Base-by-base conservation (phyloP, 2,888 invertebrate genomes). In the Cancer borealis region DNA sequence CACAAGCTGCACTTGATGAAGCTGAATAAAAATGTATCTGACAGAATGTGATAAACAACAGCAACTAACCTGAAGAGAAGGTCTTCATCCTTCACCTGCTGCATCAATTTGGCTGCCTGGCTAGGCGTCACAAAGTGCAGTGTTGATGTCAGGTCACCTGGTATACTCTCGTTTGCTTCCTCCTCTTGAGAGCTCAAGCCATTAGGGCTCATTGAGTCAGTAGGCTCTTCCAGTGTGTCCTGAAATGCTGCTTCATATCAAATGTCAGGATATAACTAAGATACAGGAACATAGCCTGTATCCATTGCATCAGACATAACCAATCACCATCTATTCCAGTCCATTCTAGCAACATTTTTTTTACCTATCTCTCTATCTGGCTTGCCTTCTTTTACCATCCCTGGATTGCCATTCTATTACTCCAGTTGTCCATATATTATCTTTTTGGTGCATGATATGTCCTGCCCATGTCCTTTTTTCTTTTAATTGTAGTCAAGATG, bases 81-180 rank as follows among this genome's bases (percentile, higher is more conserved):
- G 17, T 93, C 84, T 17, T 91, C 49, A 5, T 91, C 87, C 84
- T 91, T 79, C 17, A 93, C 49, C 54, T 93, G 93, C 26, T 21
- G 54, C 91, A 93, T 91, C 30, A 93, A 79, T 39, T 87, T 93
- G 45, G 93, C 60, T n/a, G 93, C 93, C 39, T 93, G 93, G 30
- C 91, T 93, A 17, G 93, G 93, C 12, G 93, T 93, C 60, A 93
- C 90, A 73, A 93, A 66, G 0, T 30, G 30, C 17, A 93, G 21
- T 91, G 93, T 49, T 17, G 93, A 26, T 49, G 91, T 91, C 60
- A 93, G 17, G 10, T 91, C 90, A 21, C 89, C 87, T 39, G 87
- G n/a, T 8, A 45, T 90, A 10, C 12, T 47, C 30, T 46, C 45
- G 46, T 54, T 92, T n/a, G 21, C 21, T 54, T 90, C 91, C 26